These are phyloP conservation scores for Cacatua alba DNA, from an alignment of 2,113 vertebrate genomes.

Conservation along the genomic window DNA sequence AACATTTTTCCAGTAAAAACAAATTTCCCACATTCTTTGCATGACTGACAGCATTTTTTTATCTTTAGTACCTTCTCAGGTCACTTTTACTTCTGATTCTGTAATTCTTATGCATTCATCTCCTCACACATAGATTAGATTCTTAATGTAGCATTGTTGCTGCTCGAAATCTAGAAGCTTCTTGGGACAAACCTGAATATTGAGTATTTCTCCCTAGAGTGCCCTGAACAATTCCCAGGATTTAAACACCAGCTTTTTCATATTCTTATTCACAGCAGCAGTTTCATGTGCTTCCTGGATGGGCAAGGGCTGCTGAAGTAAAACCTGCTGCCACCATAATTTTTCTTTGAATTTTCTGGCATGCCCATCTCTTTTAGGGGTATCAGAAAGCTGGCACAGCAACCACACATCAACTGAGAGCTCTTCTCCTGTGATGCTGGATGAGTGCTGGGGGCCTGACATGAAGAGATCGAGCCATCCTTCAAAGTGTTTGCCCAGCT, in stretches of 20 bases:
- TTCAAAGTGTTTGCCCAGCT: not conserved
- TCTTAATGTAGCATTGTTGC: not conserved
- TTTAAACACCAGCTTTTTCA: not conserved
- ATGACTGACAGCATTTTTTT: not conserved
- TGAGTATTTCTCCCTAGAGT: not conserved
- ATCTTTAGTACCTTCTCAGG: not conserved
- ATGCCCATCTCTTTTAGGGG: not conserved
- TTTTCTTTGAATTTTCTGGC: not conserved
- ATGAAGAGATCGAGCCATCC: not conserved
- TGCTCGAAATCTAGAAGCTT: not conserved
- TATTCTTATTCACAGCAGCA: not conserved
- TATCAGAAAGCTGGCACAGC: not conserved
- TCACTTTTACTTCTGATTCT: not conserved
- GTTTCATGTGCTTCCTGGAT: not conserved
- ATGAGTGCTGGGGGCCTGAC: not conserved
- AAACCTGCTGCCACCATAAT: not conserved
- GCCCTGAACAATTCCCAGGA: not conserved
- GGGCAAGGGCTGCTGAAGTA: not conserved
- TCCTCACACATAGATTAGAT: not conserved
- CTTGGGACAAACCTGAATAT: not conserved
- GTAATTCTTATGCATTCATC: not conserved
- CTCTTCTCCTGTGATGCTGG: not conserved
- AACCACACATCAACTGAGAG: not conserved
- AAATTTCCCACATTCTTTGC: not conserved
- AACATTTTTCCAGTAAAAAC: not conserved